Conservation (phyloP, 2,888 invertebrate species). For the Pristionchus exspectatus region DNA sequence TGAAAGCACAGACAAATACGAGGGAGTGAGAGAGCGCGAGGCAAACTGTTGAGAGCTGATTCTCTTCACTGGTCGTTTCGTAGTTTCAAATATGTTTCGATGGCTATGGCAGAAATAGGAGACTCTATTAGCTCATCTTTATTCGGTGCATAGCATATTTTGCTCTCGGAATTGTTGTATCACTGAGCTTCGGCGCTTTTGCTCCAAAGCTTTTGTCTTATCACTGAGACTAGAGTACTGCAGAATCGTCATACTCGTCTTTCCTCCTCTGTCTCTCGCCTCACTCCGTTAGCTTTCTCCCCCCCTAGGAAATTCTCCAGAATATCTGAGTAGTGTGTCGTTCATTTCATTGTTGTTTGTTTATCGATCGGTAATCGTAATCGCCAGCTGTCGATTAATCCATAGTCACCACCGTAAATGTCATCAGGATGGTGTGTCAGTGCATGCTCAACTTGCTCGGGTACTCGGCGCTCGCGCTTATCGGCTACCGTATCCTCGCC, state of each 20-base stretch:
- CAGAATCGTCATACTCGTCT: neutral
- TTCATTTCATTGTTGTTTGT: neutral
- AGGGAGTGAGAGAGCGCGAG: too few species aligned
- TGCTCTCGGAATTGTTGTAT: too few species aligned
- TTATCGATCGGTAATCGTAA: neutral
- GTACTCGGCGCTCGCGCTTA: conserved; percentile 65
- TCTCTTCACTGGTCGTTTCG: too few species aligned
- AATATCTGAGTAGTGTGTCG: too few species aligned
- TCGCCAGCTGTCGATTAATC: conserved; percentile 10
- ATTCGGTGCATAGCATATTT: too few species aligned
- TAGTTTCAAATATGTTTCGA: too few species aligned
- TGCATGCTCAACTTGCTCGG: conserved; percentile 68
- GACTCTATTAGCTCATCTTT: too few species aligned
- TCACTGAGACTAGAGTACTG: neutral
- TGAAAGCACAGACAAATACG: too few species aligned
- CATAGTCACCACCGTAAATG: neutral
- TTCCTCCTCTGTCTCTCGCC: neutral
- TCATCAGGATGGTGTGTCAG: conserved; percentile 67
- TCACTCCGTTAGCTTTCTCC: neutral
- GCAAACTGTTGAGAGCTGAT: too few species aligned
- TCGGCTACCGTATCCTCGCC: conserved; percentile 62
- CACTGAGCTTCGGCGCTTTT: neutral
- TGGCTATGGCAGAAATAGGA: too few species aligned
- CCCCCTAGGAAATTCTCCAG: neutral
- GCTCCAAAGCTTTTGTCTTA: neutral